Evolutionary conservation across 2,797 vertebrate species (phyloP).

Genomic region (Falco columbarius): DNA sequence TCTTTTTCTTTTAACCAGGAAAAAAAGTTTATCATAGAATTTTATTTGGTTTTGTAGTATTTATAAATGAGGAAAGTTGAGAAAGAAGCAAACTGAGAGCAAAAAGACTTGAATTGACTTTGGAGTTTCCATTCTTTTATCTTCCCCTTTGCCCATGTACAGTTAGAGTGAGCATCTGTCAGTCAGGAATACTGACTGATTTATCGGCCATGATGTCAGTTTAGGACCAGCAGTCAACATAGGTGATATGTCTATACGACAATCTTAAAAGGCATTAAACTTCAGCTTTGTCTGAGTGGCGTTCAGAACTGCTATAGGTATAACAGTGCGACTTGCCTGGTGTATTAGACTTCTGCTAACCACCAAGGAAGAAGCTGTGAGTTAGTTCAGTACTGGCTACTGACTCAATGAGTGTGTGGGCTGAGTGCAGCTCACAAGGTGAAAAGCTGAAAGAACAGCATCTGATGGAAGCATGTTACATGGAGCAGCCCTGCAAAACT

Average conservation of each 20-base stretch:
- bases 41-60: background rate
- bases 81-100: background rate
- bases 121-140: background rate
- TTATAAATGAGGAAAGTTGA: background rate
- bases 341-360: background rate
- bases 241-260: no score
- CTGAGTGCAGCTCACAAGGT: background rate
- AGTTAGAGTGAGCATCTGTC: background rate
- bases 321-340: background rate
- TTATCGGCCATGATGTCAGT: no score
- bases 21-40: background rate
- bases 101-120: background rate
- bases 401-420: background rate
- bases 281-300: background rate
- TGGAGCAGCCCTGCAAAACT: background rate
- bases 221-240: background rate
- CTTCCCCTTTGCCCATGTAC: fast-evolving
- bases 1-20: background rate
- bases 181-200: background rate
- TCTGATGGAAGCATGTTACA: background rate
- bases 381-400: background rate
- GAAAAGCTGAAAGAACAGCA: background rate
- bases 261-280: background rate
- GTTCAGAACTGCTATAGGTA: background rate
- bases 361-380: background rate